phyloP scores from a whole-genome alignment of 2,113 vertebrate species.

The Engraulis encrasicolus region DNA sequence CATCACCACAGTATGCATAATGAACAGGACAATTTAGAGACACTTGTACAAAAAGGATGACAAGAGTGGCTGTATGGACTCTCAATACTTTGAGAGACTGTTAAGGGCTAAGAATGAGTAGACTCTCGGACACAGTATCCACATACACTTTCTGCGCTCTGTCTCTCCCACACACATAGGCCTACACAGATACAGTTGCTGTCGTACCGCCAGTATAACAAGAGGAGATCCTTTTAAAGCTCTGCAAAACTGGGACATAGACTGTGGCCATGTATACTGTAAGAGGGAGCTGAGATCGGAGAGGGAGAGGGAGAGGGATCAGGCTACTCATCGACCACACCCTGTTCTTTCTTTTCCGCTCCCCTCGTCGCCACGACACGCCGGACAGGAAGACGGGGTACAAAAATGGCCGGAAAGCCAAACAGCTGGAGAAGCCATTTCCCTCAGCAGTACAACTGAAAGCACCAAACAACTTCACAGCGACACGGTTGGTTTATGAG shows the following conservation, averaged over 20 bases:
- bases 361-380: slow-evolving; percentile 25
- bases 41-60: not conserved
- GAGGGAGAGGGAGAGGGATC: slow-evolving; percentile 25
- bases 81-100: not conserved
- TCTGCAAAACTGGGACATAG: not conserved
- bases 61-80: not conserved
- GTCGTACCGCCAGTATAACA: not conserved
- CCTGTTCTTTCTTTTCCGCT: slow-evolving; percentile 25
- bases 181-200: not conserved
- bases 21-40: not conserved
- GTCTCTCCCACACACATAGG: not conserved
- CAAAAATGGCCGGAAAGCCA: slow-evolving; percentile 41
- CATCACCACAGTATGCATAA: not conserved
- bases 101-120: no score
- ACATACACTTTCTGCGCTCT: no score
- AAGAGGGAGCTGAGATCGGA: not conserved
- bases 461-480: not conserved
- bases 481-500: not conserved
- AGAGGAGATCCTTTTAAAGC: not conserved
- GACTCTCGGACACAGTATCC: no score
- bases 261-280: not conserved
- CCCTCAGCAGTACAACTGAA: slow-evolving; percentile 19
- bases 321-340: slow-evolving; percentile 32
- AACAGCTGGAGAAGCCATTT: slow-evolving; percentile 48
- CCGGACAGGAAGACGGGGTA: slow-evolving; percentile 23